A percentile compares a stretch with the other conserved stretches of the same genome.
These are phyloP conservation scores for Heliconius nattereri DNA, from an alignment of 1,140 invertebrate genomes.

Conservation along the genomic window DNA sequence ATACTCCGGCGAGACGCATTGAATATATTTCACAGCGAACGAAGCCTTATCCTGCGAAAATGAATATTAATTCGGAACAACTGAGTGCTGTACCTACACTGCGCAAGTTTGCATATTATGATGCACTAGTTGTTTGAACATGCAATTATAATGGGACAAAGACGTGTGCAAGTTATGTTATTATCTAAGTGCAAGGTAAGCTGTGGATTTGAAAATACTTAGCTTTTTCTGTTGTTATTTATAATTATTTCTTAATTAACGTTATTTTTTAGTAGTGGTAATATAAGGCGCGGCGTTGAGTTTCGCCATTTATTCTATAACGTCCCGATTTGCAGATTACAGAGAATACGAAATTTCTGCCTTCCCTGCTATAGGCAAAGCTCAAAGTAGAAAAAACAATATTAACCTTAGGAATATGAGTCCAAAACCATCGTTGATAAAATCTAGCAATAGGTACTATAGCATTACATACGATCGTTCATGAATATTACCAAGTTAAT, in stretches of 20 bases:
- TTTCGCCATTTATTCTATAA: background rate
- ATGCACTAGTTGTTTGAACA: slow-evolving; percentile 11
- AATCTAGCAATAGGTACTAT: background rate
- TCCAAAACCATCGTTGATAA: no score
- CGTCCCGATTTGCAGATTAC: background rate
- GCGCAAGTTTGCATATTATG: slow-evolving; percentile 8
- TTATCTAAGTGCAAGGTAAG: background rate
- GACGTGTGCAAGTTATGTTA: background rate
- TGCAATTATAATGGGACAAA: background rate
- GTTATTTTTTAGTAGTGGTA: no score
- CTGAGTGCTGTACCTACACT: slow-evolving; percentile 10
- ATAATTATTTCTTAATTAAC: background rate
- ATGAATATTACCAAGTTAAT: background rate
- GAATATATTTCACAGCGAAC: slow-evolving; percentile 10
- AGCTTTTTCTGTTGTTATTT: background rate
- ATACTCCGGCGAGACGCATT: slow-evolving; percentile 1
- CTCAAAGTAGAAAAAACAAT: no score
- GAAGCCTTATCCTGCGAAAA: slow-evolving; percentile 14
- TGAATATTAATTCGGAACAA: slow-evolving; percentile 9
- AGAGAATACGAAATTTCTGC: no score
- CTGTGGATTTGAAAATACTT: background rate
- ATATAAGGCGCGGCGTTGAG: background rate
- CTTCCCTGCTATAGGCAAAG: no score
- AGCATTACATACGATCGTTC: background rate
- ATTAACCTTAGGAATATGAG: no score